phyloP scores from a whole-genome alignment of 2,113 vertebrate species.

The Pseudonaja textilis region DNA sequence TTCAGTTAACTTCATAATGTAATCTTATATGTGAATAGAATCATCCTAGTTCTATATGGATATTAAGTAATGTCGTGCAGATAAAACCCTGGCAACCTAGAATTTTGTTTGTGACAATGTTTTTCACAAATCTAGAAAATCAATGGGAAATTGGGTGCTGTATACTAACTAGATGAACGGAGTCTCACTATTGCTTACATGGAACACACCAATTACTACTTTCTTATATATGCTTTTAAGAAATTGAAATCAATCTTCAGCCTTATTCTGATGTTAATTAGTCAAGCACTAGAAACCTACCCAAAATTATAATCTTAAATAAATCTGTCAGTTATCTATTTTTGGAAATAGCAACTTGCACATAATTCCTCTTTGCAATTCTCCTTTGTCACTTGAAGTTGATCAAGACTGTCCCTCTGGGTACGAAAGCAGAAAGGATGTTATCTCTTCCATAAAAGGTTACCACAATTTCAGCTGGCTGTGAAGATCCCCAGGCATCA shows the following conservation, averaged over 20 bases:
- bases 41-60: not conserved
- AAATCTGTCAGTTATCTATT: not conserved
- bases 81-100: not conserved
- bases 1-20: not conserved
- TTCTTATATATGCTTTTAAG: not conserved
- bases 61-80: not conserved
- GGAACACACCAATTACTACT: not conserved
- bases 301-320: not conserved
- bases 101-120: not conserved
- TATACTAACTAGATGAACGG: too few species aligned
- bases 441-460: not conserved
- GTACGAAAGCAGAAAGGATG: not conserved
- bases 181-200: not conserved
- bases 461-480: not conserved
- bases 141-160: not conserved
- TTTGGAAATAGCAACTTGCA: constrained; percentile 2
- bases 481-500: not conserved
- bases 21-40: not conserved
- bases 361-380: not conserved
- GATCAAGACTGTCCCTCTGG: not conserved
- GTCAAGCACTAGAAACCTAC: not conserved
- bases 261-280: not conserved
- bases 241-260: not conserved
- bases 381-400: not conserved
- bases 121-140: not conserved